These are phyloP conservation scores for Phania funesta DNA, from an alignment of 2,888 invertebrate genomes.

Conservation along the genomic window DNA sequence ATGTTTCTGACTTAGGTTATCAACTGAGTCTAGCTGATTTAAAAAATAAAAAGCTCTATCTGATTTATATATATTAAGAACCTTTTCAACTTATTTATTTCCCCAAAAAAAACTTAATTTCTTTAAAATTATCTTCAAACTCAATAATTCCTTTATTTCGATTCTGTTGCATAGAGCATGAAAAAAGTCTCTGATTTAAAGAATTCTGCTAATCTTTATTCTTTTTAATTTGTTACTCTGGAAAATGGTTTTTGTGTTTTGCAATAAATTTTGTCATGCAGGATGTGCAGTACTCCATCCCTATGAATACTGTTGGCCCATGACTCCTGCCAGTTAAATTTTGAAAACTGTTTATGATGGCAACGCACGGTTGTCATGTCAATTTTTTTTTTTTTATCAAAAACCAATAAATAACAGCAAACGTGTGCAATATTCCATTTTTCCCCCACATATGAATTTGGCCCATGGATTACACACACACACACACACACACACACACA, in stretches of 20 bases:
- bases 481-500: neutral
- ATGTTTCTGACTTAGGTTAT: too few relatives aligned
- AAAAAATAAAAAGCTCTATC: too few relatives aligned
- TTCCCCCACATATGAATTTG: too few relatives aligned
- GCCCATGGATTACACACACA: neutral
- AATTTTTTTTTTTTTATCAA: slow-evolving; percentile 58
- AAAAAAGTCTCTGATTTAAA: neutral
- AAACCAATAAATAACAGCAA: slow-evolving; percentile 57
- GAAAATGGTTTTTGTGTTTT: neutral
- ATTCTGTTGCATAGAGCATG: neutral
- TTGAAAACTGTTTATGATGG: slow-evolving; percentile 44
- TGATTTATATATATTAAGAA: too few relatives aligned
- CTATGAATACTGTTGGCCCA: neutral
- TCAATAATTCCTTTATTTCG: too few relatives aligned
- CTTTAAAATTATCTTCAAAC: too few relatives aligned
- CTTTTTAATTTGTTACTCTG: neutral
- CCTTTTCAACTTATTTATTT: too few relatives aligned
- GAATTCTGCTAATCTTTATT: neutral
- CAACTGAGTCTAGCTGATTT: too few relatives aligned
- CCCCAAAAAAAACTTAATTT: too few relatives aligned
- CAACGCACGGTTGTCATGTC: slow-evolving; percentile 57
- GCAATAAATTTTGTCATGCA: slow-evolving; percentile 17
- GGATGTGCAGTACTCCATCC: neutral
- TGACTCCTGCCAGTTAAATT: neutral
- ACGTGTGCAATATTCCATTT: slow-evolving; percentile 47